phyloP scores from a whole-genome alignment of 2,113 vertebrate genomes.

The Cisticola juncidis region DNA sequence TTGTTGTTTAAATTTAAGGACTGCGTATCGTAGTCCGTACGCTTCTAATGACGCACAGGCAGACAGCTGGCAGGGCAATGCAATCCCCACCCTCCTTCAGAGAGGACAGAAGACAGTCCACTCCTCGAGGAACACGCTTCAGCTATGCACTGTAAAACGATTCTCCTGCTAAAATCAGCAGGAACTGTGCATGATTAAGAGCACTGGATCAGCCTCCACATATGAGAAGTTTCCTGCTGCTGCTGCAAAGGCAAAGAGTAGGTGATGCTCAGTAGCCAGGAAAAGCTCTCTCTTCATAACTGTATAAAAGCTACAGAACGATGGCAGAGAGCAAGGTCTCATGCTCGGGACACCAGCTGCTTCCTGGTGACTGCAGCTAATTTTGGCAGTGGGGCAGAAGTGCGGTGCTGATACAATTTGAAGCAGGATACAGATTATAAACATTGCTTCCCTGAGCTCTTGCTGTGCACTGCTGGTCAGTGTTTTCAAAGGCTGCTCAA shows the following conservation, averaged over 20 bases:
- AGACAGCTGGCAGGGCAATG: background rate
- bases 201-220: background rate
- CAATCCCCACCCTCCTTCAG: background rate
- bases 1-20: background rate
- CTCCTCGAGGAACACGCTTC: background rate
- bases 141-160: background rate
- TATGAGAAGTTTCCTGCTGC: background rate
- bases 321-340: background rate
- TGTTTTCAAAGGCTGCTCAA: conserved; percentile 18
- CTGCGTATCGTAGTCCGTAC: fast-evolving
- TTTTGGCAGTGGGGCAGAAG: conserved; percentile 4
- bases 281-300: background rate
- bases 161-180: background rate
- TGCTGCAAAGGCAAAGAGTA: background rate
- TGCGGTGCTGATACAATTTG: fast-evolving
- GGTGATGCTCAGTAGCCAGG: background rate
- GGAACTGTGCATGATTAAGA: background rate
- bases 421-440: conserved; percentile 51
- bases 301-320: background rate
- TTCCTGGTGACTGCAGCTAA: conserved; percentile 10
- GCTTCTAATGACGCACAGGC: fast-evolving
- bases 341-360: conserved; percentile 1
- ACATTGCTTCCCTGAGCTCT: conserved; percentile 31
- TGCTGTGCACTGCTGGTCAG: background rate
- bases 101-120: background rate